phyloP scores from a whole-genome alignment of 2,113 vertebrate genomes.

The Jaculus jaculus region DNA sequence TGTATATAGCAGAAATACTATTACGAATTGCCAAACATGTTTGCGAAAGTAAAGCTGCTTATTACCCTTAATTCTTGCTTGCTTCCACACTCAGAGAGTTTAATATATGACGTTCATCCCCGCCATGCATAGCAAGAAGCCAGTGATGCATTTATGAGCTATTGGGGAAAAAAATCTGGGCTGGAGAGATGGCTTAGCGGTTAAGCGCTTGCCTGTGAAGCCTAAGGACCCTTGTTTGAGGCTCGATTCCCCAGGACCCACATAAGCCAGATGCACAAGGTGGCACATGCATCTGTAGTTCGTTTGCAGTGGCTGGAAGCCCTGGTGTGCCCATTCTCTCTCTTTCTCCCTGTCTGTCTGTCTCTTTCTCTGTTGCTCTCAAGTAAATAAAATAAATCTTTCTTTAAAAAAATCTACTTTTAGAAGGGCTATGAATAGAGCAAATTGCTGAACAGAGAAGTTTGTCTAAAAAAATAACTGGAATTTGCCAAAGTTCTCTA shows the following conservation, averaged over 20 bases:
- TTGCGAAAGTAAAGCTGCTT: background rate
- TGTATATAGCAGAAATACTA: background rate
- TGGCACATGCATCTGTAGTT: too few relatives aligned
- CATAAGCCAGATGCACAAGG: too few relatives aligned
- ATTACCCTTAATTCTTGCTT: background rate
- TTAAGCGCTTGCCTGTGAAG: too few relatives aligned
- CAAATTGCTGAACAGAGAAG: background rate
- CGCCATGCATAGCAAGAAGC: background rate
- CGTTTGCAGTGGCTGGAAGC: too few relatives aligned
- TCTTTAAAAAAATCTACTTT: constrained; percentile 49
- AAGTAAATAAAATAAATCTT: too few relatives aligned
- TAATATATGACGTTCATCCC: background rate
- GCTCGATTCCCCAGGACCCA: too few relatives aligned
- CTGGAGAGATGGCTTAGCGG: too few relatives aligned
- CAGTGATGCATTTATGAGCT: background rate
- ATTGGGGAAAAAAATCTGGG: background rate
- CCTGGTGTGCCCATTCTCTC: too few relatives aligned
- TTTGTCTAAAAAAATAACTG: background rate
- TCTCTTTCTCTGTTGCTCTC: too few relatives aligned
- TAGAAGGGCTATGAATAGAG: background rate
- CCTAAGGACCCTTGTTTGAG: too few relatives aligned
- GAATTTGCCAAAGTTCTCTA: background rate
- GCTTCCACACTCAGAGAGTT: background rate
- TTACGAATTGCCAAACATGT: background rate
- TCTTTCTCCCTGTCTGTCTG: too few relatives aligned